Conservation (phyloP, 2,797 vertebrate species). For the Enteromius paludinosus region DNA sequence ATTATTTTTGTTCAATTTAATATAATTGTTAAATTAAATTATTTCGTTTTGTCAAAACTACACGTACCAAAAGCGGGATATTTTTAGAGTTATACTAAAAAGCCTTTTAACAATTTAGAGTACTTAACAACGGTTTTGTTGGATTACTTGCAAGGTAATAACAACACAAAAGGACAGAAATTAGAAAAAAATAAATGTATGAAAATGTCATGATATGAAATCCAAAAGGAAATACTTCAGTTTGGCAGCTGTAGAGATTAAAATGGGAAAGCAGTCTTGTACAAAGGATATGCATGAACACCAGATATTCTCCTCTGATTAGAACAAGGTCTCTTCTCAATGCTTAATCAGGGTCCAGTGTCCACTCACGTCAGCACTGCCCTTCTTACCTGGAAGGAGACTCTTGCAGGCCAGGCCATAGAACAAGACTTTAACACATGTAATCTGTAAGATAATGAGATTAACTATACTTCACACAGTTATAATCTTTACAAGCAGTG, state of each 20-base stretch:
- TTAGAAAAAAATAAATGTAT: background rate
- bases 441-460: slow-evolving; percentile 78
- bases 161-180: background rate
- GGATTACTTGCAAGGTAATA: background rate
- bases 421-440: slow-evolving; percentile 77
- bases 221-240: background rate
- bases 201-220: background rate
- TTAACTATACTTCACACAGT: slow-evolving; percentile 70
- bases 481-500: slow-evolving; percentile 25
- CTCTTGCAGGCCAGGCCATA: slow-evolving; percentile 70
- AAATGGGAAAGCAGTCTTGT: slow-evolving; percentile 14
- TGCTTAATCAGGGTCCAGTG: slow-evolving; percentile 72
- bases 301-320: slow-evolving; percentile 43
- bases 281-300: background rate
- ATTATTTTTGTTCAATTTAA: too few species aligned
- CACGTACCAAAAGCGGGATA: background rate
- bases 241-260: slow-evolving; percentile 41
- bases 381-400: slow-evolving; percentile 76
- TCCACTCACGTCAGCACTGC: slow-evolving; percentile 75
- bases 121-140: background rate
- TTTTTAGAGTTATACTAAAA: background rate
- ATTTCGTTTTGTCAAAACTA: background rate
- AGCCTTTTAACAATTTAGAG: background rate
- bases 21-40: too few species aligned
- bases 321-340: slow-evolving; percentile 64